A percentile compares a stretch with the other conserved stretches of the same genome.
These are phyloP conservation scores for Thalpophila matura DNA, from an alignment of 2,888 invertebrate species.

Conservation along the genomic window DNA sequence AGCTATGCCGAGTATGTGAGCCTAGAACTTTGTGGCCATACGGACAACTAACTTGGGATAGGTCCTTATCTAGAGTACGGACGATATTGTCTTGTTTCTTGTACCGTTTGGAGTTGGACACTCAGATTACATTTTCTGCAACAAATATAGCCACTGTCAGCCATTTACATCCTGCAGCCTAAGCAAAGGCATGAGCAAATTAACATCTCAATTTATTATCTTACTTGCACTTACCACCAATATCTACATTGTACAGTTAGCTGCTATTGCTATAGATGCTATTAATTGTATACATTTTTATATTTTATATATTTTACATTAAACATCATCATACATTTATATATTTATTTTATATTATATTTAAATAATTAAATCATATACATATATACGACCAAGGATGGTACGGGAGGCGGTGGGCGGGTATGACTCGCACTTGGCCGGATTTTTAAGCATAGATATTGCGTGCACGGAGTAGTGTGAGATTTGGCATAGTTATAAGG, in stretches of 20 bases:
- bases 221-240: slow-evolving; percentile 23
- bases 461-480: too few species aligned
- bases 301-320: too few species aligned
- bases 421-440: too few species aligned
- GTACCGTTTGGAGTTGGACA: slow-evolving; percentile 2
- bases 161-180: slow-evolving; percentile 29
- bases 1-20: slow-evolving; percentile 56
- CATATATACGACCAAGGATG: too few species aligned
- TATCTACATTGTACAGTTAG: slow-evolving; percentile 15
- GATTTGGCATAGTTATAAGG: too few species aligned
- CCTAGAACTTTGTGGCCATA: slow-evolving; percentile 20
- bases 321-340: too few species aligned
- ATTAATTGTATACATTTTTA: too few species aligned
- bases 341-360: too few species aligned
- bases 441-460: too few species aligned
- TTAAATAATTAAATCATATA: too few species aligned
- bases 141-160: slow-evolving; percentile 28
- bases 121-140: slow-evolving; percentile 21
- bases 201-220: slow-evolving; percentile 46
- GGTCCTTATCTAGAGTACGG: slow-evolving; percentile 39
- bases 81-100: slow-evolving; percentile 20
- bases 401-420: too few species aligned
- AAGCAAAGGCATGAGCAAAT: slow-evolving; percentile 19
- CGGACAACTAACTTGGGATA: slow-evolving; percentile 25
- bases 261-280: too few species aligned